Evolutionary conservation across 2,113 vertebrate genomes (phyloP), one percentile per base, ranked within the genome.

Genomic region (Lepus europaeus): DNA sequence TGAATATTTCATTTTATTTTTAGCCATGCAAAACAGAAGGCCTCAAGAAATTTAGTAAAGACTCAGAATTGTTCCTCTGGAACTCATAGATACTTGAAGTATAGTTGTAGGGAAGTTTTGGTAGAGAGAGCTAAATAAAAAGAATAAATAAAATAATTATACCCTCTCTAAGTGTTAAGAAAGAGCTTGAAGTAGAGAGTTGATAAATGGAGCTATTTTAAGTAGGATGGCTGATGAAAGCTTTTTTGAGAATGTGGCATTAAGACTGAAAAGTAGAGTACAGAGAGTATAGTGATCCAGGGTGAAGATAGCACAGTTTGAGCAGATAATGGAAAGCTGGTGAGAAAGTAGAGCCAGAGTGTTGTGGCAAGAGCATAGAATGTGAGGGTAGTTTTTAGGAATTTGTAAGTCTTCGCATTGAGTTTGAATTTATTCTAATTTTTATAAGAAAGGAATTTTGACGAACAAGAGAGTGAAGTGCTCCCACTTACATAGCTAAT

Each of bases 61-160:
- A 45, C 45, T 7, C 45, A 45, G 45, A 45, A 59, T 68, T 85
- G 56, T 56, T 83, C 20, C 56, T 86, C 49, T 74, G n/a, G 17
- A 88, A 72, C 39, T 88, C n/a, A 45, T 59, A 74, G n/a, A 25
- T 91, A 78, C 39, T 88, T 80, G 31, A 89, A 94, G 51, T 79
- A 36, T 4, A n/a, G 9, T 64, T 59, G 22, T 74, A 87, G 70
- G 53, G 11, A 79, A 74, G 33, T 80, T 83, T 76, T 59, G 14
- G 25, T 95, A 20, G 68, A 45, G 61, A 84, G 23, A 49, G 25
- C 31, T 23, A 51, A 69, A 51, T 76, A 76, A 56, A 93, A 8
- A 31, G 78, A 33, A 31, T 61, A 87, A 36, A 51, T 36, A 83
- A 61, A 94, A 76, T 56, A 76, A 31, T 76, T 69, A 25, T 17